A percentile compares a stretch with the other conserved stretches of the same genome.
Conservation (phyloP, 2,797 vertebrate species). For the Eutrigla gurnardus region DNA sequence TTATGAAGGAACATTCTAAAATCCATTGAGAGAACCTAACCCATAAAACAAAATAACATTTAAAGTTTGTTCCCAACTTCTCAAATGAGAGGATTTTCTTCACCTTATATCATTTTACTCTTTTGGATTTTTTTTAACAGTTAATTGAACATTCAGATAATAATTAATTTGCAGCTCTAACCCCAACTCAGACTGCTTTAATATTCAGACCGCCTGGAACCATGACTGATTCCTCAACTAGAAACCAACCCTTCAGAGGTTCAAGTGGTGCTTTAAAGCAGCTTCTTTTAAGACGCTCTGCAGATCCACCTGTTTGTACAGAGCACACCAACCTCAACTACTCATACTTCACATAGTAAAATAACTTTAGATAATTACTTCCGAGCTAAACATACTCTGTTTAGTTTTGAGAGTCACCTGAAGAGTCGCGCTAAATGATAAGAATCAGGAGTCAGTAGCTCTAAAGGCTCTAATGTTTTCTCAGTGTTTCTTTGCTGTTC, state of each 20-base stretch:
- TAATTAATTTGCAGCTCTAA: neutral
- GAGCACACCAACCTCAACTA: slow-evolving; percentile 9
- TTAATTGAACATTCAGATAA: neutral
- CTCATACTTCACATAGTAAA: slow-evolving; percentile 36
- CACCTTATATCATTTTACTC: neutral
- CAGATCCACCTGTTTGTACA: slow-evolving; percentile 39
- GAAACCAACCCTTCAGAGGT: slow-evolving; percentile 37
- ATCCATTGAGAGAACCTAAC: too few species aligned
- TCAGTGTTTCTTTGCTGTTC: slow-evolving; percentile 57
- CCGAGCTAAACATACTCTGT: slow-evolving; percentile 19
- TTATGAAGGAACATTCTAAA: too few species aligned
- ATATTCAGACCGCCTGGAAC: neutral
- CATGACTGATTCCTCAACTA: slow-evolving; percentile 17
- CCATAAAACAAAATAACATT: neutral
- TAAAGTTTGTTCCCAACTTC: neutral
- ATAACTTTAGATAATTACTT: slow-evolving; percentile 32
- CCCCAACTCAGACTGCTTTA: too few species aligned
- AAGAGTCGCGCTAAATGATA: slow-evolving; percentile 30
- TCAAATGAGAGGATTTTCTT: neutral
- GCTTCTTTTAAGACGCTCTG: slow-evolving; percentile 11
- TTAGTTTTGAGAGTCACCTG: slow-evolving; percentile 13
- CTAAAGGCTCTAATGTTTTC: slow-evolving; percentile 47
- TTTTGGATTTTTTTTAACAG: neutral
- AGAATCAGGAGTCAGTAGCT: slow-evolving; percentile 59
- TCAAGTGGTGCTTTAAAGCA: slow-evolving; percentile 51